A percentile compares a stretch with the other conserved stretches of the same genome.
These are phyloP conservation scores for Vidua macroura DNA, from an alignment of 2,113 vertebrate species.

Conservation along the genomic window DNA sequence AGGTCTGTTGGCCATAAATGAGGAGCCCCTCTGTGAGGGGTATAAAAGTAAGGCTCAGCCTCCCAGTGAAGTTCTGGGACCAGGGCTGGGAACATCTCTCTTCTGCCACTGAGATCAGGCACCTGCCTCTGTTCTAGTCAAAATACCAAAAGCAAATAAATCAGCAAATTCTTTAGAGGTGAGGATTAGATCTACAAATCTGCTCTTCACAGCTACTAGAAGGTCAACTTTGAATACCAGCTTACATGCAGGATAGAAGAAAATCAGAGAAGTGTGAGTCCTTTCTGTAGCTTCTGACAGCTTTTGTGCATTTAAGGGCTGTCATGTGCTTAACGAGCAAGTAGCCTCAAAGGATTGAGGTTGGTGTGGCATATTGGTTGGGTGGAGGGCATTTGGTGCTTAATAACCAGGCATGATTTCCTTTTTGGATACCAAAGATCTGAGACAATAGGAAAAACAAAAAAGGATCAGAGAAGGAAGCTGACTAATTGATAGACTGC, in stretches of 20 bases:
- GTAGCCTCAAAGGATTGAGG: not conserved
- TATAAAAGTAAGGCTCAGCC: not conserved
- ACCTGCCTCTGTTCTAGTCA: not conserved
- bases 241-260: not conserved
- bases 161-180: not conserved
- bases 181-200: not conserved
- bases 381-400: not conserved
- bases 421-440: not conserved
- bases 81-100: not conserved
- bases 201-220: not conserved
- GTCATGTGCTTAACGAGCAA: not conserved
- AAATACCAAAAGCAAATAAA: not conserved
- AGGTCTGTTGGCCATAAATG: not conserved
- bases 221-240: not conserved
- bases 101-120: not conserved
- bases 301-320: not conserved
- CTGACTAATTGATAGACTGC: not conserved
- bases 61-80: not conserved
- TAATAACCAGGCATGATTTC: not conserved
- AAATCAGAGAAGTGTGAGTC: not conserved
- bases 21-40: not conserved
- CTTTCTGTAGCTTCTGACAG: not conserved
- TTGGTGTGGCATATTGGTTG: not conserved
- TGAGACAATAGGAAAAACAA: not conserved
- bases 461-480: not conserved